Evolutionary conservation across 2,113 vertebrate genomes (phyloP).

Genomic region (Lampris incognitus): DNA sequence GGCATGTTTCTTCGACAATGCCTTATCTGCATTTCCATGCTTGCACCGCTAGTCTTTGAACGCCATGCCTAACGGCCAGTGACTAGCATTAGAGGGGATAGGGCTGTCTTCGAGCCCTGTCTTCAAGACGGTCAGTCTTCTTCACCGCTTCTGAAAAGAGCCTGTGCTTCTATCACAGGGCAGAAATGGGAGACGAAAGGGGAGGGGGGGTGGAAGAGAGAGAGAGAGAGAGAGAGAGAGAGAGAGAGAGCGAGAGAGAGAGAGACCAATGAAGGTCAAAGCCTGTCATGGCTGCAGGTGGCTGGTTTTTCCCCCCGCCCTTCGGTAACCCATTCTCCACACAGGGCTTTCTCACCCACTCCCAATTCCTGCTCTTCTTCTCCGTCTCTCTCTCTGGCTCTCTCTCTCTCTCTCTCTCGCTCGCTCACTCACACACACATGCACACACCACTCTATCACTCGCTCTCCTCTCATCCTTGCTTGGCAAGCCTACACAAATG

Average conservation of each 20-base stretch:
- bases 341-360: constrained; percentile 81
- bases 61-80: constrained; percentile 88
- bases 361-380: constrained; percentile 39
- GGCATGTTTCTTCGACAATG: constrained; percentile 84
- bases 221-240: constrained; percentile 8
- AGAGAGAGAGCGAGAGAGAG: constrained; percentile 39
- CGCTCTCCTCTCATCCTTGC: constrained; percentile 3
- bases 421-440: constrained; percentile 15
- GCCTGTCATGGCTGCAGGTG: constrained; percentile 90
- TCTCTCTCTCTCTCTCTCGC: constrained; percentile 8
- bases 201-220: constrained; percentile 20
- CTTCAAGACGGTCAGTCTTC: constrained; percentile 81
- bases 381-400: constrained; percentile 14
- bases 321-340: constrained; percentile 77
- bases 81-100: constrained; percentile 84
- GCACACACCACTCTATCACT: constrained; percentile 28
- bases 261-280: constrained; percentile 90
- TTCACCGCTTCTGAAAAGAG: constrained; percentile 80
- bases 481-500: background rate
- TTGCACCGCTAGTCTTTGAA: constrained; percentile 90
- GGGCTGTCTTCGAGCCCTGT: constrained; percentile 73
- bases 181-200: constrained; percentile 64
- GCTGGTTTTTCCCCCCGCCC: constrained; percentile 82
- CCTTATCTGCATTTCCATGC: constrained; percentile 94
- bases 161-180: constrained; percentile 78